Base-by-base conservation (phyloP, 2,888 invertebrate genomes). In the Polymixis flavicincta region DNA sequence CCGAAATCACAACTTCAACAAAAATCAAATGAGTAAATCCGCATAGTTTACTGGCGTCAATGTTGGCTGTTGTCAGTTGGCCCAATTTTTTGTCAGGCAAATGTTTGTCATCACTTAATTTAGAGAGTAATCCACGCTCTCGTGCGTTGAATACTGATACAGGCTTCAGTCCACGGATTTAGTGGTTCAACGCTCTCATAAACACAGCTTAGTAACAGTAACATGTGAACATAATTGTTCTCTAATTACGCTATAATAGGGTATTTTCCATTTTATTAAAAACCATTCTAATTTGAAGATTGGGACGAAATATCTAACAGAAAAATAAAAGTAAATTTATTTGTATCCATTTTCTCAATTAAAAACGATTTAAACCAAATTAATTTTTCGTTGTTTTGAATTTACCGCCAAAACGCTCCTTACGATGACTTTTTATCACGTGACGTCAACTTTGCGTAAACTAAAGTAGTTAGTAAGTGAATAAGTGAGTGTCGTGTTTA, bases 121-220 rank as follows among this genome's bases (percentile, higher is more conserved):
- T 68, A 61, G 59, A 64, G 59, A 32, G 57, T 79, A 72, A 77
- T 82, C 48, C 57, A 7, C 52, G 59, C 37, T 11, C 9, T 64
- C 80, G 74, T 74, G 69, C 25, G 59, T 63, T 73, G 73, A 83
- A 83, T 81, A 79, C 66, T 83, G 61, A 79, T 61, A 54, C 17
- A 37, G 80, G 80, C 32, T 78, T 63, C 42, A 48, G 57, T 65
- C 0, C 59, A 63, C 67, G 63, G 80, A 55, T 74, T 80, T 60
- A 52, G 19, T 32, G 57, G 73, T 71, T 73, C 32, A 80, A 69
- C 22, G 54, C 69, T 61, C 13, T 42, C 17, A 48, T 74, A 37
- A 45, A 64, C 37, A 52, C 1, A 28, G 68, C 25, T 71, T 32
- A 52, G n/a, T n/a, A n/a, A n/a, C n/a, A 52, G 22, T 19, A 45